Base-by-base conservation (phyloP, 2,113 vertebrate genomes). In the Picathartes gymnocephalus region DNA sequence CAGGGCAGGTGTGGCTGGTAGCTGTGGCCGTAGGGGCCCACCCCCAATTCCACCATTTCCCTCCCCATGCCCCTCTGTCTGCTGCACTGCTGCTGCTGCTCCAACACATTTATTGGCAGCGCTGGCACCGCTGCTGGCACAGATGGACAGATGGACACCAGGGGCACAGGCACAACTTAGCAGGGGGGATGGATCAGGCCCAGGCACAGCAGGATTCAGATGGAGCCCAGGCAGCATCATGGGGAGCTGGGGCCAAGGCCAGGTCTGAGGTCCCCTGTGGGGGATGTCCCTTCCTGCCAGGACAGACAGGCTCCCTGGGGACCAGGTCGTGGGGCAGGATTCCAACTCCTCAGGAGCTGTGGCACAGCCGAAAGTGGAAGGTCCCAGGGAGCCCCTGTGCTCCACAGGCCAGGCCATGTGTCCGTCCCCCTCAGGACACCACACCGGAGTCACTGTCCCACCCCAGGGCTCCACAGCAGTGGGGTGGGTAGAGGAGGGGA, bases 71-170 rank as follows among this genome's bases (percentile, higher is more conserved):
- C 56, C 30, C 14, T 50, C 20, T 15, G 28, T 40, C 51, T 39
- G 66, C 45, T 50, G 37, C 6, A 10, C 60, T 6, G 2, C 56
- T 22, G n/a, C 58, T 50, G 72, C 87, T 92, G 88, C 45, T 86
- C 73, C 35, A 66, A 86, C 40, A 60, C 7, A 9, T 97, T 97
- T 97, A 97, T 97, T 97, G 87, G 70, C 62, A 90, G 70, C 22
- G 47, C 47, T 69, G 70, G 42, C 54, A 69, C 62, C 10, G 79
- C 87, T 90, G 71, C 71, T 69, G 56, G 27, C 42, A 92, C 33
- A 45, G n/a, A 93, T 42, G 5, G 42, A 79, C 62, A 4, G 60
- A 74, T 54, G 24, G 64, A 90, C 68, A 73, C 60, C 24, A 1
- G 50, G 30, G 20, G 21, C 39, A 92, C 65, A 31, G 80, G 79